Conservation (phyloP, 2,797 vertebrate genomes). For the Antennarius maculatus region DNA sequence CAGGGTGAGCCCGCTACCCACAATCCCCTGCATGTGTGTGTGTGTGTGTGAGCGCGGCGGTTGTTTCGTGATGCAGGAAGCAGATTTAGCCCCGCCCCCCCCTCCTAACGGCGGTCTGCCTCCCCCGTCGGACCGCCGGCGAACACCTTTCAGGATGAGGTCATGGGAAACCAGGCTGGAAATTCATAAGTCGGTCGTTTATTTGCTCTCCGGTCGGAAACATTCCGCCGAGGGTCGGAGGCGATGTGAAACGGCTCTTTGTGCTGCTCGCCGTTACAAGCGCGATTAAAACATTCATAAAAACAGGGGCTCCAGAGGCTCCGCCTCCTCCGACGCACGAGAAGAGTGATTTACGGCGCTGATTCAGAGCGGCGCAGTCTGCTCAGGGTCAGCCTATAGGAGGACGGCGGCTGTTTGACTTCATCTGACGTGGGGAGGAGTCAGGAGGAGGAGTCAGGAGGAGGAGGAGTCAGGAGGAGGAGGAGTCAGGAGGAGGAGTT, state of each 20-base stretch:
- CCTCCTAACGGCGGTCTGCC: conserved; percentile 54
- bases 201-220: conserved; percentile 53
- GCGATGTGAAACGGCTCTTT: conserved; percentile 52
- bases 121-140: conserved; percentile 61
- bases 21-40: background rate
- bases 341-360: conserved; percentile 45
- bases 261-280: conserved; percentile 53
- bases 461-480: too few species aligned
- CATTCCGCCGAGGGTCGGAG: conserved; percentile 48
- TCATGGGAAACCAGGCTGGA: conserved; percentile 76
- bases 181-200: conserved; percentile 57
- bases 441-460: too few species aligned
- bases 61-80: conserved; percentile 32
- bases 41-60: too few species aligned
- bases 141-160: conserved; percentile 80
- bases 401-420: background rate
- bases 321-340: conserved; percentile 43
- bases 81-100: conserved; percentile 35
- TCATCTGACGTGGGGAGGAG: too few species aligned
- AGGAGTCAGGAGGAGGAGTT: too few species aligned
- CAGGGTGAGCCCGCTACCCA: conserved; percentile 81
- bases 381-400: conserved; percentile 22
- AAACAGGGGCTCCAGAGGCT: conserved; percentile 43
- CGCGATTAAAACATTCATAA: conserved; percentile 67
- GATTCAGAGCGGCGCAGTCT: conserved; percentile 37